Evolutionary conservation across 2,888 invertebrate genomes (phyloP), one percentile per base, ranked within the genome.

Genomic region (Acleris laterana): DNA sequence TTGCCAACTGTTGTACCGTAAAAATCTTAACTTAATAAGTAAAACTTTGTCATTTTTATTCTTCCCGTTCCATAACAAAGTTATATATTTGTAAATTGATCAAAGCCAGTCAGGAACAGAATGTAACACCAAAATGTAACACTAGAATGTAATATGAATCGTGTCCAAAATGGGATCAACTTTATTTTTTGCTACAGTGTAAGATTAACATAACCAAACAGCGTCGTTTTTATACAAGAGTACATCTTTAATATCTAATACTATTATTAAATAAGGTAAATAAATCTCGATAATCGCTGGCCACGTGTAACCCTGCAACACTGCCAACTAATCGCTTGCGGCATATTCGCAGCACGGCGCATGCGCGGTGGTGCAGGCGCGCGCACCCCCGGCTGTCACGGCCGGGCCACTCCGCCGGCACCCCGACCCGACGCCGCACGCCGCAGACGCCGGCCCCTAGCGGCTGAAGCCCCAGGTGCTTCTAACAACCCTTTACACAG

Each of bases 361-460:
- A 84, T 79, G 90, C 90, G 90, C 77, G 82, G 73, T 79, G 86
- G 75, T 83, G 88, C 86, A 86, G 79, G 89, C 90, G 83, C 83
- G 82, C 82, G 82, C 81, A 81, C 72, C 63, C 72, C 63, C 73
- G 82, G 82, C 85, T 84, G 85, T 83, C 87, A 86, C 69, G 61
- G 70, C 72, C 61, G 53, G 57, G 56, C 81, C 91, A 92, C 88
- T 91, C 89, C 90, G 88, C 90, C 92, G 91, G 88, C 87, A 87
- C 78, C 84, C 85, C 85, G 86, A 86, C 83, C 85, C 80, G 83
- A 81, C 86, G 85, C 79, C 80, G 89, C 85, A 88, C 90, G 89
- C 38, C 55, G 56, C 57, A 25, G 87, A 89, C 90, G 89, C 91
- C 90, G 90, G 92, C 91, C 92, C 89, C 80, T 85, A 76, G 90